Evolutionary conservation across 2,888 invertebrate genomes (phyloP), one percentile per base, ranked within the genome.

Genomic region (Idaea dimidiata): DNA sequence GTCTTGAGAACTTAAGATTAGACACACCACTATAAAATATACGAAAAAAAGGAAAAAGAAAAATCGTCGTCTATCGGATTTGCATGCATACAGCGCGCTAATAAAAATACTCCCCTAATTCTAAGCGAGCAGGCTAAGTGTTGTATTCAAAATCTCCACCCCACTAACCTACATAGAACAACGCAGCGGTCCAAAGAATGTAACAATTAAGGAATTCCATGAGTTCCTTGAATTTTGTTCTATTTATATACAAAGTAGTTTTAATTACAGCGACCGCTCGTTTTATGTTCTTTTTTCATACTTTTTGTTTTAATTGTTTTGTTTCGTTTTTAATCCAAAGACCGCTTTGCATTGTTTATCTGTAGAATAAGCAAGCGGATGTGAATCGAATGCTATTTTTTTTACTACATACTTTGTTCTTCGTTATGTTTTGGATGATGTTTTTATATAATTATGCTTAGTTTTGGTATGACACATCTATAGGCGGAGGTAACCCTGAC

Each of bases 231-330:
- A 43, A 43, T 43, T 43, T 43, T 43, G 43, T 14, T 43, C 43
- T 43, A 43, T 43, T 43, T 43, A 43, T 43, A 43, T 43, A 43
- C 43, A 43, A 43, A 43, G 43, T 43, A 43, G 43, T 43, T 43
- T 43, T 43, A 43, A 43, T 43, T 43, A 43, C 43, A 14, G 43
- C 43, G 43, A 43, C 43, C 43, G 43, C 43, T 43, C 10, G 43
- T 8, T 43, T 43, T 43, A 43, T 14, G 14, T 43, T 43, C 43
- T 43, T 43, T n/a, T 43, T 43, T 43, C 43, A 43, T 43, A 14
- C 14, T 43, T 43, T 43, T 43, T 43, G 43, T 43, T 43, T 43
- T 8, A 8, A 43, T 10, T 43, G 14, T 43, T 43, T 43, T 43
- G 43, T 43, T 43, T 43, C 10, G 14, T 43, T 43, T 43, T 5